A percentile compares a stretch with the other conserved stretches of the same genome.
phyloP scores from a whole-genome alignment of 2,113 vertebrate species.

The Chionodraco myersi region DNA sequence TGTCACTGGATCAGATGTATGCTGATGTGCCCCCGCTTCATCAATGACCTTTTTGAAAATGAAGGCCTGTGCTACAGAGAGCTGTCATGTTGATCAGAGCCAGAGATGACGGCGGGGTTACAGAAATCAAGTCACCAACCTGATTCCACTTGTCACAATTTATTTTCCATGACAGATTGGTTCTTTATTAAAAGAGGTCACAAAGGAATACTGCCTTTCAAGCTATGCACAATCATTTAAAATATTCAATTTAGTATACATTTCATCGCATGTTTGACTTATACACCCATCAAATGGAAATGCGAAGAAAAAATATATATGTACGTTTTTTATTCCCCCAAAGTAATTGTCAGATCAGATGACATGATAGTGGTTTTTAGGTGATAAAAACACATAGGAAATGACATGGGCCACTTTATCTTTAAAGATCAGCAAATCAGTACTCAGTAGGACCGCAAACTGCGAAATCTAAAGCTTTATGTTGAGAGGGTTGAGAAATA shows the following conservation, averaged over 20 bases:
- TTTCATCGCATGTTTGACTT: conserved; percentile 4
- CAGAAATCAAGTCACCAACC: conserved; percentile 45
- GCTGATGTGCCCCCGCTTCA: conserved; percentile 66
- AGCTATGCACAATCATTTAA: conserved; percentile 4
- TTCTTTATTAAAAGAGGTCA: conserved; percentile 43
- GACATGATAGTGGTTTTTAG: neutral
- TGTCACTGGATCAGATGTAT: conserved; percentile 71
- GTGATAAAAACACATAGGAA: neutral
- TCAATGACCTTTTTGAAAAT: conserved; percentile 77
- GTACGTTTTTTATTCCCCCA: neutral
- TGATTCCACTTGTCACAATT: conserved; percentile 52
- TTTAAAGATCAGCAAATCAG: neutral
- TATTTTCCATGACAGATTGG: conserved; percentile 32
- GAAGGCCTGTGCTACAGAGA: conserved; percentile 52
- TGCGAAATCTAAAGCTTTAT: neutral
- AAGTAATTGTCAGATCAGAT: neutral
- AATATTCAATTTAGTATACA: conserved; percentile 4
- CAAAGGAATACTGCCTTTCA: conserved; percentile 21
- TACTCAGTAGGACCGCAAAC: neutral
- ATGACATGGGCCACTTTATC: neutral
- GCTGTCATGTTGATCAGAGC: conserved; percentile 65
- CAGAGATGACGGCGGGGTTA: conserved; percentile 29
- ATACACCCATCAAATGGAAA: neutral
- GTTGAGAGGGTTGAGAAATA: neutral
- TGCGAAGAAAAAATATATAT: neutral